A percentile compares a stretch with the other conserved stretches of the same genome.
Conservation (phyloP, 2,113 vertebrate genomes). For the Bolborhynchus lineola region DNA sequence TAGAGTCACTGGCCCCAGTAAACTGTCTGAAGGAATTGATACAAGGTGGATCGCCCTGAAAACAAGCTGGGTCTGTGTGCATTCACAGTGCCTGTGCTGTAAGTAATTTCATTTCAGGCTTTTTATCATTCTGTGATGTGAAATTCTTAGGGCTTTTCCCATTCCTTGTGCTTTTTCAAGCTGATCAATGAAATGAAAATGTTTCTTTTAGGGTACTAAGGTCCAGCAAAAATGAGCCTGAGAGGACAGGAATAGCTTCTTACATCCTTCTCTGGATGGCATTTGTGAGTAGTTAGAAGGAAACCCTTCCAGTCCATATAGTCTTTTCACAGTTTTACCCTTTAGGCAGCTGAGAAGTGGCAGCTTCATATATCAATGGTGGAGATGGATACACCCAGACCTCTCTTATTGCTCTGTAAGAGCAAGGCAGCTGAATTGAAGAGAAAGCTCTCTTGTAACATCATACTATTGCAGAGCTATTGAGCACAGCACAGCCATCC, state of each 20-base stretch:
- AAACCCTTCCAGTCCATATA: neutral
- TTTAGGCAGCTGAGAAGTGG: neutral
- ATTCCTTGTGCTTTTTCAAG: neutral
- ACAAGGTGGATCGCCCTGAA: neutral
- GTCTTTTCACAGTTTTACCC: neutral
- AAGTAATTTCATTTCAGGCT: neutral
- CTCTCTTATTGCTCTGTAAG: neutral
- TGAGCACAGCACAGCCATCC: neutral
- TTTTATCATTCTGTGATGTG: neutral
- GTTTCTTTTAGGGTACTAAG: neutral
- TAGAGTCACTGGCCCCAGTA: neutral
- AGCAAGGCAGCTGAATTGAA: neutral
- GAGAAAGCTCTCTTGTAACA: neutral
- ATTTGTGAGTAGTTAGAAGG: neutral
- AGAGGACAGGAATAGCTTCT: neutral
- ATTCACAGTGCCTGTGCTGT: neutral
- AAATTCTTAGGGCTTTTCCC: neutral
- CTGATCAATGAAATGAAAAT: neutral
- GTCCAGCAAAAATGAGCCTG: neutral
- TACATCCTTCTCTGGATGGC: neutral
- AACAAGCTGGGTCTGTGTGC: fast-evolving
- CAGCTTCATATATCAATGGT: neutral
- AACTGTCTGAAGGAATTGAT: neutral
- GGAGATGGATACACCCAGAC: neutral
- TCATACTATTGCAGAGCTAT: neutral